Base-by-base conservation (phyloP, 2,797 vertebrate species). In the Malacoraja senta region DNA sequence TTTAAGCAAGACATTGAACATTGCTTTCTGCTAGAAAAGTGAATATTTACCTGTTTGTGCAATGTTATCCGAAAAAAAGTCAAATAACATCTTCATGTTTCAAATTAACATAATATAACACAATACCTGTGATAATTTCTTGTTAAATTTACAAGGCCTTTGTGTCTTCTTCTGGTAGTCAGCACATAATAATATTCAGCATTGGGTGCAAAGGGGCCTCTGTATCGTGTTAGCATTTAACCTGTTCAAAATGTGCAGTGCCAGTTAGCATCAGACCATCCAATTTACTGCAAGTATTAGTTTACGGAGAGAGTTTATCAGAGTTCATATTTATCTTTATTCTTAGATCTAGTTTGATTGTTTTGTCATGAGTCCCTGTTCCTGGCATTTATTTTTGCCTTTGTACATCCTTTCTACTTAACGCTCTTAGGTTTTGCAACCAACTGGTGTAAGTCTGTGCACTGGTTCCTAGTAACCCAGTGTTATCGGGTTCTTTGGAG, bases 401-500 rank as follows among this genome's bases (percentile, higher is more conserved):
- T 19, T n/a, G 21, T 21, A 3, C 0, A 3, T 88, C 84, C 68
- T 68, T 68, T 19, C 32, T 68, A n/a, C 6, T 35, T 68, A 65
- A 17, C 8, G 15, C 13, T 1, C 58, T 88, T n/a, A 61, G 61
- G 83, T 29, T 86, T 65, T 86, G n/a, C n/a, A n/a, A 32, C 61
- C 61, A 86, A 63, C 58, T 53, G 61, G 32, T 91, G 65, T 71
- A 72, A 2, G 68, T 21, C 24, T 44, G 68, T 58, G 71, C 71
- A 15, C n/a, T 0, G 68, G 6, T 92, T 53, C 90, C 12, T 8
- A 53, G 38, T 17, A 58, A 76, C 76, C 26, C 71, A 38, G 6
- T 71, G 76, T 92, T 92, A 92, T 44, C 71, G 44, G 35, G 35
- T 92, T 92, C 90, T 92, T 92, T 92, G 90, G 90, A 63, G 58